phyloP scores from a whole-genome alignment of 2,888 invertebrate genomes.

The Trisateles emortualis region DNA sequence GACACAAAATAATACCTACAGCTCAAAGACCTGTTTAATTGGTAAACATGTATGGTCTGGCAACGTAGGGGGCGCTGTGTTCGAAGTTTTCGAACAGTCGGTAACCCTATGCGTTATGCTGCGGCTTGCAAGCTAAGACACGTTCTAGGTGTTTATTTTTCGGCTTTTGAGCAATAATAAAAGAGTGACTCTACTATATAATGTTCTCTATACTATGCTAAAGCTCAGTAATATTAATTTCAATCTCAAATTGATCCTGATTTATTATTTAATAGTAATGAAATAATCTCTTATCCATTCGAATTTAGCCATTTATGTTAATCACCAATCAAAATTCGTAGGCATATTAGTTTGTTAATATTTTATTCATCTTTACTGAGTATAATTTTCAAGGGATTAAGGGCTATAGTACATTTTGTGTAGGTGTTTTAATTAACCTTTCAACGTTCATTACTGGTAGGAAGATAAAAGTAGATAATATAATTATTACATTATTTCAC shows the following conservation, averaged over 20 bases:
- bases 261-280: conserved; percentile 12
- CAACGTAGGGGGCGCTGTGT: no score
- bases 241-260: conserved; percentile 5
- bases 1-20: no score
- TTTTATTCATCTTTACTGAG: conserved; percentile 26
- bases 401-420: conserved; percentile 8
- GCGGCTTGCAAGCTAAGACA: no score
- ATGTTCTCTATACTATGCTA: no score
- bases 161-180: no score
- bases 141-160: no score
- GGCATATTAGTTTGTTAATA: conserved; percentile 13
- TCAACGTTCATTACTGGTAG: neutral
- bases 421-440: conserved; percentile 2
- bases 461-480: neutral
- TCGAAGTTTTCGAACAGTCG: no score
- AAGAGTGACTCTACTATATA: no score
- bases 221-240: no score
- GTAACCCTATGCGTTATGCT: no score
- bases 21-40: no score
- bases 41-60: no score
- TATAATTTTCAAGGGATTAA: conserved; percentile 20
- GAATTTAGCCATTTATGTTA: conserved; percentile 21
- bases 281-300: conserved; percentile 12
- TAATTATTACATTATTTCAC: neutral
- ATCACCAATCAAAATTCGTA: conserved; percentile 33